Conservation (phyloP, 64 coral and sea anemone species). For the Dendronephthya gigantea region DNA sequence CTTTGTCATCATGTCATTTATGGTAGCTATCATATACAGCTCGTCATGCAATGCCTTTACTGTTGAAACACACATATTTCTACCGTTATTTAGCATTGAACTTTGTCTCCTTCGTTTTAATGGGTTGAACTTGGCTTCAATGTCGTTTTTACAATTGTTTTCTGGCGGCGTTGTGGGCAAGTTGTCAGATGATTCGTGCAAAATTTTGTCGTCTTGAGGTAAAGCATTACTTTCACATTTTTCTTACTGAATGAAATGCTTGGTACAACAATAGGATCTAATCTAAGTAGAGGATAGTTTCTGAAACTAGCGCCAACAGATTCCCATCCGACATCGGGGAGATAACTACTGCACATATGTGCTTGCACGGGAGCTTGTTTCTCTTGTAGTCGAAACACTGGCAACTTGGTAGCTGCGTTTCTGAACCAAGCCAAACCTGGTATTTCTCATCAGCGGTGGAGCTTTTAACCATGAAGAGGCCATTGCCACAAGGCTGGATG, state of each 20-base stretch:
- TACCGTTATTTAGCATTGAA: neutral
- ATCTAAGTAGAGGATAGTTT: neutral
- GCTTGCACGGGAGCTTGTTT: neutral
- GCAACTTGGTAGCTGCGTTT: neutral
- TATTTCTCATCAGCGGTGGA: neutral
- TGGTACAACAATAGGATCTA: neutral
- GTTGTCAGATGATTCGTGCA: neutral
- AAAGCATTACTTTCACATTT: too few relatives aligned
- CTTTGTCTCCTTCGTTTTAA: neutral
- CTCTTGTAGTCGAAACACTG: neutral
- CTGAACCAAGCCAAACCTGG: neutral
- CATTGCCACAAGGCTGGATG: neutral
- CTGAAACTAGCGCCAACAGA: neutral
- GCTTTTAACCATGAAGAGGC: too few relatives aligned
- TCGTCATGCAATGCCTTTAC: neutral
- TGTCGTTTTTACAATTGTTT: neutral
- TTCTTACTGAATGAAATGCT: too few relatives aligned
- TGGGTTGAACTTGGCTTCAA: neutral
- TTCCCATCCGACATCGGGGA: neutral
- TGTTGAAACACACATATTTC: neutral
- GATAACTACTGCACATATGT: neutral
- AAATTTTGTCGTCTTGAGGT: neutral
- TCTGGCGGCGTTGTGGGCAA: neutral
- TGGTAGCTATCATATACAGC: neutral
- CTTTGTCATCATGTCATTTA: neutral